Base-by-base conservation (phyloP, 2,113 vertebrate species). In the Uria aalge region DNA sequence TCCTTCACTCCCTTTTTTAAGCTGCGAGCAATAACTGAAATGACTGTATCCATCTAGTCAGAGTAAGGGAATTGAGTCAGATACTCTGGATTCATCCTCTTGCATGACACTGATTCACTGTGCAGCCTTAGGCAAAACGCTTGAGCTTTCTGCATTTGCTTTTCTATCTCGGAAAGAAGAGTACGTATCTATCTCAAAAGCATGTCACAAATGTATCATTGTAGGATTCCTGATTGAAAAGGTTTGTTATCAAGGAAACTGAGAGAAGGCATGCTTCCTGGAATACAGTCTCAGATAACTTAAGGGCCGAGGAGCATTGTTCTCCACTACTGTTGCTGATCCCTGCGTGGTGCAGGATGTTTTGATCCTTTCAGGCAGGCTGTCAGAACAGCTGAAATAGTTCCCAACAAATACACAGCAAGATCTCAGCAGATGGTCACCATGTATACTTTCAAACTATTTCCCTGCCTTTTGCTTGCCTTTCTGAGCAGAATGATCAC, bases 351-450 rank as follows among this genome's bases (percentile, higher is more conserved):
- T 29, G 7, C 47, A 36, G 41, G 50, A 56, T 69, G 47, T 74
- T 94, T 88, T 74, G 59, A 85, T 92, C 52, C 68, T 90, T 93
- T 90, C 63, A 68, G 79, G 63, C 71, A 93, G 50, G 32, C 88
- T 92, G 90, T 90, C 88, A 83, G 34, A 94, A 59, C 27, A 85
- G 55, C 24, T 94, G 85, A 93, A 93, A 72, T 11, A 93, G 40
- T 57, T 84, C 52, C 43, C 62, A 76, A 78, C 24, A 88, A 74
- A 88, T 36, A 85, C 38, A 69, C 0, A 0, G 41, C 57, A 80
- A 92, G 67, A 92, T 72, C 47, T 90, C 72, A 66, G 63, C 92
- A 92, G 75, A 90, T 80, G 63, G 79, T 71, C 75, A 87, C 52
- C 69, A 86, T 0, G 0, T 72, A 84, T 10, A 59, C 19, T 94